Base-by-base conservation (phyloP, 1,140 invertebrate genomes). In the Ostrea denselamellosa region DNA sequence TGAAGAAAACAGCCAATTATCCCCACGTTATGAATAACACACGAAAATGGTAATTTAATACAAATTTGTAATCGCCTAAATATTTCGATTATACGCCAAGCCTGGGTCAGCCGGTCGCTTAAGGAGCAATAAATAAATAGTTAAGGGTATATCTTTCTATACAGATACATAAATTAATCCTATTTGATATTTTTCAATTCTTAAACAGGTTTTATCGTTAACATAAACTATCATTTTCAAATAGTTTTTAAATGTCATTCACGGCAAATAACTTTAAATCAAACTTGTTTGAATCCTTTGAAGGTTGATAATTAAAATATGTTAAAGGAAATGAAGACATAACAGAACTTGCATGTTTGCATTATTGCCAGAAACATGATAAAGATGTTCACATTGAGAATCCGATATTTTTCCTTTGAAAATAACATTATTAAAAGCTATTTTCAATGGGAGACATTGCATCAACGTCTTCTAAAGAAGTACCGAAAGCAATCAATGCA, bases 161-260 rank as follows among this genome's bases (percentile, higher is more conserved):
- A 25, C 25, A 77, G 68, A 77, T 77, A 77, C 68, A 77, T 77
- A 77, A 77, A 77, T 77, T 77, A 77, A 77, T 77, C 68, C 68
- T 77, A 28, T 77, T 77, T 77, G 68, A 77, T 77, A 77, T 77
- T 77, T 77, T 77, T 77, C 68, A 77, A 77, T 77, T 77, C 68
- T 34, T 77, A 77, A 0, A 28, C 68, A 17, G 68, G 14, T 77
- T 62, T 77, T 77, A 77, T 22, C 34, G 68, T 77, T 77, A 14
- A 12, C 68, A 44, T 77, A 77, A 22, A 9, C 68, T 34, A 77
- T 77, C 68, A 77, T 77, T 77, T 77, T 28, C 25, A 28, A 77
- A 77, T 77, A 25, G 12, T 77, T 77, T 77, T 77, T 77, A 77
- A 77, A 77, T 77, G 68, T 77, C 68, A 0, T 34, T 77, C 68